phyloP scores from a whole-genome alignment of 1,140 invertebrate genomes.

The Drosophila athabasca region DNA sequence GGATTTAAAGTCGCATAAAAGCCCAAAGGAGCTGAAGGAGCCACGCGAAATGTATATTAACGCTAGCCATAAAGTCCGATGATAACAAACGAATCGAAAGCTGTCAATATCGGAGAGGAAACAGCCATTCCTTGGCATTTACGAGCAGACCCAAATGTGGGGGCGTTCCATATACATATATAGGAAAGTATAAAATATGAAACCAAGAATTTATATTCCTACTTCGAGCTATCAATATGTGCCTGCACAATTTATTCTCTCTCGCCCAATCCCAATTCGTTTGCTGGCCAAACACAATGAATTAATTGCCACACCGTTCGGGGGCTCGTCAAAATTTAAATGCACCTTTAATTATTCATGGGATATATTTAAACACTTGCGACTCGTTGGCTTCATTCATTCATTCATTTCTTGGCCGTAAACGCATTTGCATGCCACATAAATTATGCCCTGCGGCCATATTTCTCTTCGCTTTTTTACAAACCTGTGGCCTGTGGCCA shows the following conservation, averaged over 20 bases:
- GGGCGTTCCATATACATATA: no score
- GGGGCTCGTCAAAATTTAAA: slow-evolving; percentile 15
- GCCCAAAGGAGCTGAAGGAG: neutral
- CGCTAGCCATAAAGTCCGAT: slow-evolving; percentile 44
- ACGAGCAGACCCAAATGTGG: slow-evolving; percentile 13
- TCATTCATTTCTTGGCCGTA: slow-evolving; percentile 57
- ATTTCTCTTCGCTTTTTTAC: slow-evolving; percentile 33
- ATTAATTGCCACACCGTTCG: slow-evolving; percentile 30
- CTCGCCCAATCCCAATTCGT: neutral
- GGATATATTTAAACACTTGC: slow-evolving; percentile 31
- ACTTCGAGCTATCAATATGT: no score
- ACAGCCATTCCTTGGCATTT: slow-evolving; percentile 19
- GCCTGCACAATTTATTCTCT: no score
- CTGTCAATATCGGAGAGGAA: slow-evolving; percentile 21
- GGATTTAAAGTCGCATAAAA: slow-evolving; percentile 29
- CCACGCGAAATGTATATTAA: slow-evolving; percentile 36
- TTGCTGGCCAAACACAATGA: slow-evolving; percentile 5
- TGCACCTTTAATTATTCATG: slow-evolving; percentile 29
- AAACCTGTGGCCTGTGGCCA: slow-evolving; percentile 42
- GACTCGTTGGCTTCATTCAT: slow-evolving; percentile 52
- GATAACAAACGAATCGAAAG: slow-evolving; percentile 48
- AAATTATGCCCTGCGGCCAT: slow-evolving; percentile 54
- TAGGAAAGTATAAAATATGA: no score
- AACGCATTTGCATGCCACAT: slow-evolving; percentile 45
- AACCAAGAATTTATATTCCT: no score